These are phyloP conservation scores for Oreochromis tanganicae DNA, from an alignment of 2,113 vertebrate genomes.

Conservation along the genomic window DNA sequence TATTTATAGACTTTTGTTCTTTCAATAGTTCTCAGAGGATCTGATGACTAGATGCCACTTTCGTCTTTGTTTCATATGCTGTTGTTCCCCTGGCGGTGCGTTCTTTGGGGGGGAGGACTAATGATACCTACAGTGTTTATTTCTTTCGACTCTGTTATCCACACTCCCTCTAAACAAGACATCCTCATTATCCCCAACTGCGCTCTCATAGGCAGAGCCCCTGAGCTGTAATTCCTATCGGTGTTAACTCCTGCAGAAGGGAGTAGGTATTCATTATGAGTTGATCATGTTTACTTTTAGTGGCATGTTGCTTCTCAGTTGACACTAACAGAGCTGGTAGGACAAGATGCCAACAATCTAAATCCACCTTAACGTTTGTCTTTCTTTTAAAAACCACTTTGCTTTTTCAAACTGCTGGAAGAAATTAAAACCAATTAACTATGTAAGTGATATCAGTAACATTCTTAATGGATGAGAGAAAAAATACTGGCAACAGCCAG, in stretches of 20 bases:
- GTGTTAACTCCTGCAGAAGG: not conserved
- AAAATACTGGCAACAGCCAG: not conserved
- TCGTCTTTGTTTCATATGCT: not conserved
- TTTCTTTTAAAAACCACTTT: not conserved
- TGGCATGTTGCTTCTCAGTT: slow-evolving; percentile 13
- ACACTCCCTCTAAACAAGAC: not conserved
- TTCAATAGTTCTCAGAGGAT: not conserved
- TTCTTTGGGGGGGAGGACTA: not conserved
- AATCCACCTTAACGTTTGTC: not conserved
- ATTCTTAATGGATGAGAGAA: not conserved
- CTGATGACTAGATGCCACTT: not conserved
- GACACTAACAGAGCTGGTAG: not conserved
- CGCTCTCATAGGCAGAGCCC: not conserved
- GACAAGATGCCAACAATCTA: not conserved
- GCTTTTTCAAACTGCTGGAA: not conserved
- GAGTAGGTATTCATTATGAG: slow-evolving; percentile 1
- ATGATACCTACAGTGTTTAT: not conserved
- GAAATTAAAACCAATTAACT: not conserved
- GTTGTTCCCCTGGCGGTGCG: not conserved
- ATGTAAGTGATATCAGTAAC: not conserved
- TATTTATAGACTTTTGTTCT: slow-evolving; percentile 11
- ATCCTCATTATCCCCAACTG: slow-evolving; percentile 19
- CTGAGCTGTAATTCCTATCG: slow-evolving; percentile 13
- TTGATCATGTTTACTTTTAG: slow-evolving; percentile 19
- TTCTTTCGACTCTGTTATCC: not conserved